Base-by-base conservation (phyloP, 2,113 vertebrate genomes). In the Oostethus manadensis region DNA sequence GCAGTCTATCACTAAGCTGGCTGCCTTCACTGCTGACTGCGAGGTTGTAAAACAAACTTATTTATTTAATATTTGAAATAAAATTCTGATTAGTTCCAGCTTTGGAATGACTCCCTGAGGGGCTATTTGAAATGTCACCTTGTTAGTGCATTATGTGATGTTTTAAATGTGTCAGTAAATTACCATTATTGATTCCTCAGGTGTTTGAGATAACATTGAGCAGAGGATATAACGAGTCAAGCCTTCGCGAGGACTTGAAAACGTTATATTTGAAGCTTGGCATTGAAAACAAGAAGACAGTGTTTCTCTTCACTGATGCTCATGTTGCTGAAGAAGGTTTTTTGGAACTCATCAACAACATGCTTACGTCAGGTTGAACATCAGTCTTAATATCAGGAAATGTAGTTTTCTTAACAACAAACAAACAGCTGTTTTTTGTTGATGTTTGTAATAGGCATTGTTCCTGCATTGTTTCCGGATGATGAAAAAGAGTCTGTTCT, bases 311-410 rank as follows among this genome's bases (percentile, higher is more conserved):
- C 61, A 96, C 94, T 0, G 97, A 98, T 3, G 90, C 89, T 0
- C 94, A 98, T 0, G 93, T 98, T 74, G 93, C 89, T 0, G 92
- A 99, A 64, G 97, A 99, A 80, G 92, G 94, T 45, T 99, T 99
- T 71, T 83, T 99, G 86, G 97, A 99, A 68, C 94, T 98, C 57
- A 90, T 99, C 77, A 99, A 99, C 83, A 98, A 97, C 84, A 97
- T 99, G 94, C 85, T 99, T 68, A 99, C 95, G 21, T 97, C 95
- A 89, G 96, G 96, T 99, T 53, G 11, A 16, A 10, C 14, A 7
- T 51, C 14, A 51, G 22, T 21, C n/a, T 13, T 13, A 21, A 40
- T 15, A 18, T 55, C 17, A 7, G 6, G 21, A 6, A 26, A 9
- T 18, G 29, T 46, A 10, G 14, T 47, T 33, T 5, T 4, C 23